A percentile compares a stretch with the other conserved stretches of the same genome.
These are phyloP conservation scores for Pachyseris speciosa DNA, from an alignment of 64 coral and sea anemone species.

Conservation along the genomic window DNA sequence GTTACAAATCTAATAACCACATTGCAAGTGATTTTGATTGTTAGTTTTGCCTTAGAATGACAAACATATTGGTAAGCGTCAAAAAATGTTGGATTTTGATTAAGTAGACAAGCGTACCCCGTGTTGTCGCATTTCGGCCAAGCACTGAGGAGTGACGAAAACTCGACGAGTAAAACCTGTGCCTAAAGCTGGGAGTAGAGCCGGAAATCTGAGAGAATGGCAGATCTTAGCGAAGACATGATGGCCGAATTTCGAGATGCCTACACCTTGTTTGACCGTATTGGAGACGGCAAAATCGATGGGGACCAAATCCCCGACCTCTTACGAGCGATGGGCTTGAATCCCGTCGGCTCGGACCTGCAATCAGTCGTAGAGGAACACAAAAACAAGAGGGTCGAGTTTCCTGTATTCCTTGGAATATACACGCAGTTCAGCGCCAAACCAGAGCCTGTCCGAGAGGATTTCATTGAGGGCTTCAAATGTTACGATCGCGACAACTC, in stretches of 20 bases:
- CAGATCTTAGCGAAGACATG: slow-evolving; percentile 55
- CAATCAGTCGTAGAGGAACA: slow-evolving; percentile 61
- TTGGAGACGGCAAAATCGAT: slow-evolving; percentile 85
- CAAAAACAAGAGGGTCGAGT: slow-evolving; percentile 54
- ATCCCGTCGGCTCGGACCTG: slow-evolving; percentile 74
- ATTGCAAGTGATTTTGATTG: slow-evolving; percentile 4
- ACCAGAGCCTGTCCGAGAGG: slow-evolving; percentile 75
- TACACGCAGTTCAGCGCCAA: slow-evolving; percentile 77
- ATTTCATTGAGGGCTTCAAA: slow-evolving; percentile 91
- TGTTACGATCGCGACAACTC: slow-evolving; percentile 89
- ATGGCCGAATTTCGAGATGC: slow-evolving; percentile 76
- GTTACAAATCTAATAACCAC: neutral
- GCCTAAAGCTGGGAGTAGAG: neutral
- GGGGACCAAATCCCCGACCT: slow-evolving; percentile 61
- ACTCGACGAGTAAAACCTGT: no score
- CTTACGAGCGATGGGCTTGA: slow-evolving; percentile 73
- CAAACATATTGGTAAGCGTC: neutral
- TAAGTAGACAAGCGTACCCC: neutral
- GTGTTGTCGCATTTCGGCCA: neutral
- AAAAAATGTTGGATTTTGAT: slow-evolving; percentile 16
- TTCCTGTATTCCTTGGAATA: slow-evolving; percentile 75
- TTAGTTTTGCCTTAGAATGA: neutral
- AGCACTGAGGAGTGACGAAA: no score
- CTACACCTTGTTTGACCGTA: slow-evolving; percentile 70
- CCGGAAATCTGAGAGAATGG: slow-evolving; percentile 28